Conservation (phyloP, 2,888 invertebrate genomes). For the Plagiodera versicolora region DNA sequence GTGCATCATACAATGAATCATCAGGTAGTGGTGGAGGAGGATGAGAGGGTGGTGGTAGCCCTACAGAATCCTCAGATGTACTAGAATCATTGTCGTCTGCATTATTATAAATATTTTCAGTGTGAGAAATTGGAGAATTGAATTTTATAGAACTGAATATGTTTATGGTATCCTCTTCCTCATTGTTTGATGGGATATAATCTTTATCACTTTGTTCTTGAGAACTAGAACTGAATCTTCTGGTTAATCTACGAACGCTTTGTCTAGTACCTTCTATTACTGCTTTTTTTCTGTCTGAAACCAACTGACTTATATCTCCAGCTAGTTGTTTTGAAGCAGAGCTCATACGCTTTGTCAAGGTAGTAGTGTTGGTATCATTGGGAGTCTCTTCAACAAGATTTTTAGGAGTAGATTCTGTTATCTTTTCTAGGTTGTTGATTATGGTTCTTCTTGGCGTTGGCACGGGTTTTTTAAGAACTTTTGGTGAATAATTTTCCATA, state of each 20-base stretch:
- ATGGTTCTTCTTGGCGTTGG: constrained; percentile 60
- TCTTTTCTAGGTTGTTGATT: constrained; percentile 36
- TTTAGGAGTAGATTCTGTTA: constrained; percentile 7
- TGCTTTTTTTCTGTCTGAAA: constrained; percentile 61
- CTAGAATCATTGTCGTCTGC: constrained; percentile 32
- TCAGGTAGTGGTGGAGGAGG: constrained; percentile 62
- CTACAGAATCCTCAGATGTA: constrained; percentile 40
- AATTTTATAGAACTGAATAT: constrained; percentile 59
- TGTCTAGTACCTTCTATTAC: constrained; percentile 66
- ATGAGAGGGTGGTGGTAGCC: constrained; percentile 60
- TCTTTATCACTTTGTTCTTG: constrained; percentile 32
- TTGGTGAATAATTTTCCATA: constrained; percentile 47
- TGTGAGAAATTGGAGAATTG: constrained; percentile 39
- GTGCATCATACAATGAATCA: constrained; percentile 61
- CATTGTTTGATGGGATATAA: constrained; percentile 22
- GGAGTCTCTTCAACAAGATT: background rate
- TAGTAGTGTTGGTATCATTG: constrained; percentile 35
- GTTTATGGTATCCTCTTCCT: constrained; percentile 45
- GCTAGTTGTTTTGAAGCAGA: constrained; percentile 60
- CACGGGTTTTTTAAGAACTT: constrained; percentile 55
- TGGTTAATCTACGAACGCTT: constrained; percentile 52
- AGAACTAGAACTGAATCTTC: constrained; percentile 45
- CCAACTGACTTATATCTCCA: constrained; percentile 61
- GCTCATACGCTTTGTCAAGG: constrained; percentile 52
- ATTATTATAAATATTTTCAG: constrained; percentile 45